Conservation (phyloP, 2,797 vertebrate species). For the Sphenopsis melanotis region DNA sequence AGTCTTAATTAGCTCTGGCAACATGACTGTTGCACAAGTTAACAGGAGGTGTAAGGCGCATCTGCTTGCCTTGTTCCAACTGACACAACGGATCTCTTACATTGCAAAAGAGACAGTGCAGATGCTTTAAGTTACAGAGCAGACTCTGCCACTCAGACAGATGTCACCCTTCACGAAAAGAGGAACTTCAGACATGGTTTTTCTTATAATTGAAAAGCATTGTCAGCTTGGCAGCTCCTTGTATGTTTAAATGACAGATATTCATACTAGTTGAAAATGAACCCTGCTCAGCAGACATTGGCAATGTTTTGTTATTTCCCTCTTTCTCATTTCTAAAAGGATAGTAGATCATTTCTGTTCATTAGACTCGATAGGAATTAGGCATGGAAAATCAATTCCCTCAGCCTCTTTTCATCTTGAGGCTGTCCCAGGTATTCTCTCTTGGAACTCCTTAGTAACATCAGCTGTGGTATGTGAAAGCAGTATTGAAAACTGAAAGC, state of each 20-base stretch:
- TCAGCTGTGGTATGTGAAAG: neutral
- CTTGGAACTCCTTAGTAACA: conserved; percentile 17
- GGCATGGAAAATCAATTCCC: conserved; percentile 43
- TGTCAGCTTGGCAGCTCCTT: conserved; percentile 70
- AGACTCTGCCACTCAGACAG: conserved; percentile 56
- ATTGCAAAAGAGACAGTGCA: neutral
- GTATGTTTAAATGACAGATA: conserved; percentile 64
- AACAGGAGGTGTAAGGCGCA: neutral
- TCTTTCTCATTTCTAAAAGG: conserved; percentile 34
- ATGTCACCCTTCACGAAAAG: conserved; percentile 55
- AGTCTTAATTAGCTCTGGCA: conserved; percentile 8
- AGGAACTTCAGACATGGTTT: conserved; percentile 38
- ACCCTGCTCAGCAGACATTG: conserved; percentile 23
- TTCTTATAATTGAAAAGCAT: conserved; percentile 67
- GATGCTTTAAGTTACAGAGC: conserved; percentile 12
- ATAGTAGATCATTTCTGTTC: conserved; percentile 50
- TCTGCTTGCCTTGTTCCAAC: neutral
- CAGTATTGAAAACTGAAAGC: neutral
- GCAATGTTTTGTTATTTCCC: conserved; percentile 29
- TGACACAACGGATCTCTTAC: neutral
- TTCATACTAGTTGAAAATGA: conserved; percentile 56
- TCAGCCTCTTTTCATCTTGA: neutral
- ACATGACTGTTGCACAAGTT: neutral
- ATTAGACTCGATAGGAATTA: conserved; percentile 68
- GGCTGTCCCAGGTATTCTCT: neutral